Base-by-base conservation (phyloP, 2,888 invertebrate genomes). In the Leptinotarsa tumamoca region DNA sequence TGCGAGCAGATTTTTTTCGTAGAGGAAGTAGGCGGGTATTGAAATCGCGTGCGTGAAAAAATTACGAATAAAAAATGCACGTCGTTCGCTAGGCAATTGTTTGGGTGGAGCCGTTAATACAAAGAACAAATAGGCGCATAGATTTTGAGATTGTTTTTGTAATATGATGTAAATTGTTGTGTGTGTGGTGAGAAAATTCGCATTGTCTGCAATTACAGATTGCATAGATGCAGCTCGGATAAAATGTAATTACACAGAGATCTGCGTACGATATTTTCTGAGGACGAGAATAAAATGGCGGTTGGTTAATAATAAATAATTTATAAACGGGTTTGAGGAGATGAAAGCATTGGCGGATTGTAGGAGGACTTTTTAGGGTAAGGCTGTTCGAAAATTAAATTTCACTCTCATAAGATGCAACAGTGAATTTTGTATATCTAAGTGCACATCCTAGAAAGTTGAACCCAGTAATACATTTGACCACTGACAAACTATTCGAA, bases 11-110 rank as follows among this genome's bases (percentile, higher is more conserved):
- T 73, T 68, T 71, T 74, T 77, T 75, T 74, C 69, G 52, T 73
- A 74, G 80, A 86, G 86, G 87, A 87, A 86, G 84, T 86, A 81
- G 87, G 87, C 86, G 86, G 85, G 84, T 78, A 83, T 80, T 78
- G 80, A 82, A 84, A 83, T 86, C 84, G 86, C 86, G 86, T 87
- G 87, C 85, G 86, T 85, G 84, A 85, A 87, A 87, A 87, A 87
- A 86, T 86, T 84, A 84, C 85, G 84, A 85, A 86, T 86, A 86
- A 86, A 86, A 87, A 86, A 85, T 84, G 83, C 80, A 82, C 78
- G 82, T 81, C 84, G 83, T 85, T 85, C 84, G 84, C 83, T 74
- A 71, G 74, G 71, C 83, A 80, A 83, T 82, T 79, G 81, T 78
- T 79, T 80, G 84, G 85, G 85, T 83, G 85, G 84, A 83, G 84